Percentiles rank a stretch among this genome's conserved stretches.
Evolutionary conservation across 2,113 vertebrate species (phyloP).

Genomic region (Nyctibius bracteatus): DNA sequence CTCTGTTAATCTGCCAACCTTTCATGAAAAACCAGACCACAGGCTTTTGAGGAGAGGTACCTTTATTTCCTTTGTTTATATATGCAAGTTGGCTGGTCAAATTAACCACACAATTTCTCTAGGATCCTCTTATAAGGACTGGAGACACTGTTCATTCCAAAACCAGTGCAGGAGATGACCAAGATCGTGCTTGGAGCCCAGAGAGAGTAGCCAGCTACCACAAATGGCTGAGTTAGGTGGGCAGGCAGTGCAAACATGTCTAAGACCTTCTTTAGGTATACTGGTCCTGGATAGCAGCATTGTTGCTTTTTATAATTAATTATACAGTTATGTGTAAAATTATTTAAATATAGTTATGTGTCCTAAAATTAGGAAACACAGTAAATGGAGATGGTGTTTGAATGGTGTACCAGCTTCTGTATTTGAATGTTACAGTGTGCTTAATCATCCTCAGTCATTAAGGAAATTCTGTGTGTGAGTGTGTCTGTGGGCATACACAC

Average conservation of each 20-base stretch:
- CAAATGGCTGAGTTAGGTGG: not conserved
- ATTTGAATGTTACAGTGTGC: not conserved
- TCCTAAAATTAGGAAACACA: not conserved
- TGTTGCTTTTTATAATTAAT: not conserved
- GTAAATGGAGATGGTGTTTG: not conserved
- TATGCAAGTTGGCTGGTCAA: not conserved
- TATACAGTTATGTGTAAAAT: not conserved
- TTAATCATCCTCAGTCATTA: not conserved
- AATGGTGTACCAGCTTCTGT: not conserved
- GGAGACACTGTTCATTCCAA: not conserved
- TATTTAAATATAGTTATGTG: not conserved
- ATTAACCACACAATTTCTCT: not conserved
- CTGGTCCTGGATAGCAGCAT: not conserved
- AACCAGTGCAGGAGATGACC: not conserved
- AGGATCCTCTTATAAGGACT: not conserved
- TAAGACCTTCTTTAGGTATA: not conserved
- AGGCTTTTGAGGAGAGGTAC: not conserved
- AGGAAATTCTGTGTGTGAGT: not conserved
- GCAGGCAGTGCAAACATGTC: not conserved
- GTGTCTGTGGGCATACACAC: not conserved
- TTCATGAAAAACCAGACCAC: not conserved
- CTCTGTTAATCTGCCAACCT: not conserved
- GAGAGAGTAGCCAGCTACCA: not conserved
- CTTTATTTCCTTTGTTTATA: not conserved
- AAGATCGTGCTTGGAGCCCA: not conserved